Evolutionary conservation across 2,888 invertebrate species (phyloP).

Genomic region (Tridacna gigas): DNA sequence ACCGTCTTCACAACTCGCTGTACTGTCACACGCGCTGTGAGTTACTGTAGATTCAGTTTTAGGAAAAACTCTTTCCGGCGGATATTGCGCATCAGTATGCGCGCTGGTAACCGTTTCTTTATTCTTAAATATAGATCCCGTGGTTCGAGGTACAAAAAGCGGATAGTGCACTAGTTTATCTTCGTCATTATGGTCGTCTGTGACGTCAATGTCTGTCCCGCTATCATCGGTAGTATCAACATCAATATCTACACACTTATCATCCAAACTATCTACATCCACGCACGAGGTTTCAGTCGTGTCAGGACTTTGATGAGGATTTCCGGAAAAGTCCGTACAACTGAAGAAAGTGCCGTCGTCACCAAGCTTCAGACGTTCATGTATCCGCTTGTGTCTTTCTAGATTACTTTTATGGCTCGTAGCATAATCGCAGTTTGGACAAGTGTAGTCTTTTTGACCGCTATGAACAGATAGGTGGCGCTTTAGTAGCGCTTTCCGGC

Average conservation of each 20-base stretch:
- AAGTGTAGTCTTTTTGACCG: conserved; percentile 85
- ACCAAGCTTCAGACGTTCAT: conserved; percentile 63
- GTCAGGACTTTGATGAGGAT: conserved; percentile 57
- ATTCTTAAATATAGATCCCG: neutral
- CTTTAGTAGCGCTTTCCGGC: conserved; percentile 85
- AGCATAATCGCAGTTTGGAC: conserved; percentile 85
- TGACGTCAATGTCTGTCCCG: conserved; percentile 50
- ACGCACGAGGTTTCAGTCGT: conserved; percentile 52
- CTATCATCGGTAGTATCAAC: conserved; percentile 52
- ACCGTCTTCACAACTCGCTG: conserved; percentile 19
- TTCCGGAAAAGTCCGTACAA: conserved; percentile 50
- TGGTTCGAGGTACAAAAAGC: conserved; percentile 24
- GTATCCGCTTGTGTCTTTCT: conserved; percentile 84
- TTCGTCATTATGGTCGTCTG: conserved; percentile 42
- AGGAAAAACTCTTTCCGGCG: neutral
- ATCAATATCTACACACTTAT: conserved; percentile 23
- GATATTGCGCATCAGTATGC: neutral
- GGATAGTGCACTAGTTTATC: conserved; percentile 46
- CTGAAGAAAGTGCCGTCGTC: conserved; percentile 59
- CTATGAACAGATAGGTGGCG: conserved; percentile 86
- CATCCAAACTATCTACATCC: conserved; percentile 39
- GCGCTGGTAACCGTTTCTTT: conserved; percentile 8
- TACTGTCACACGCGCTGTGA: conserved; percentile 21
- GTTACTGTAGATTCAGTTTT: neutral
- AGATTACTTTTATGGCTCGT: conserved; percentile 86